Evolutionary conservation across 2,797 vertebrate genomes (phyloP).

Genomic region (Anguilla obscura): DNA sequence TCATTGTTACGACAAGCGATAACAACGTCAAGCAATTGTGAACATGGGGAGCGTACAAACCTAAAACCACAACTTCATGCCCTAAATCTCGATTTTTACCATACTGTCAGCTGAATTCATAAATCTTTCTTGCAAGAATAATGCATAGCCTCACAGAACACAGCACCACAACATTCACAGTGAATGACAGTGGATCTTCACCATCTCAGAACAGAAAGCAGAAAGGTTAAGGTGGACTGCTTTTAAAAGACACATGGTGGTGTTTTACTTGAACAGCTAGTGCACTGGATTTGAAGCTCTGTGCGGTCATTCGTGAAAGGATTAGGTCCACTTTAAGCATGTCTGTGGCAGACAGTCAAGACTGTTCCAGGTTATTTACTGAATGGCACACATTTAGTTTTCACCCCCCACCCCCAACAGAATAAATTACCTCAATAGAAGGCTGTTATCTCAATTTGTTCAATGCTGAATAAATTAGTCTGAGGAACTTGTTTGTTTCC

Average conservation of each 20-base stretch:
- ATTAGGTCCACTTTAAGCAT: neutral
- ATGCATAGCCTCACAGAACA: neutral
- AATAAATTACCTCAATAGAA: neutral
- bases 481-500: constrained; percentile 28
- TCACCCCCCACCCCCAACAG: neutral
- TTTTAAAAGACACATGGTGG: constrained; percentile 20
- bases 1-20: constrained; percentile 1
- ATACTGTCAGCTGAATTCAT: neutral
- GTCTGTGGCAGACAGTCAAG: neutral
- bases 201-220: constrained; percentile 11
- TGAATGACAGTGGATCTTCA: constrained; percentile 15
- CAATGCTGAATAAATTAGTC: constrained; percentile 27
- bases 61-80: neutral
- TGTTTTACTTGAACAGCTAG: neutral
- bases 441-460: constrained; percentile 15
- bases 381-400: neutral
- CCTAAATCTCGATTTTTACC: neutral
- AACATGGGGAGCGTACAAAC: neutral
- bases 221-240: constrained; percentile 29
- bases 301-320: neutral
- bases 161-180: neutral
- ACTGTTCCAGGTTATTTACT: neutral
- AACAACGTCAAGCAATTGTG: constrained; percentile 2
- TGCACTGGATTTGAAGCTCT: neutral
- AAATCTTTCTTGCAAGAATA: neutral